Conservation (phyloP, 2,113 vertebrate species). For the Lepus europaeus region DNA sequence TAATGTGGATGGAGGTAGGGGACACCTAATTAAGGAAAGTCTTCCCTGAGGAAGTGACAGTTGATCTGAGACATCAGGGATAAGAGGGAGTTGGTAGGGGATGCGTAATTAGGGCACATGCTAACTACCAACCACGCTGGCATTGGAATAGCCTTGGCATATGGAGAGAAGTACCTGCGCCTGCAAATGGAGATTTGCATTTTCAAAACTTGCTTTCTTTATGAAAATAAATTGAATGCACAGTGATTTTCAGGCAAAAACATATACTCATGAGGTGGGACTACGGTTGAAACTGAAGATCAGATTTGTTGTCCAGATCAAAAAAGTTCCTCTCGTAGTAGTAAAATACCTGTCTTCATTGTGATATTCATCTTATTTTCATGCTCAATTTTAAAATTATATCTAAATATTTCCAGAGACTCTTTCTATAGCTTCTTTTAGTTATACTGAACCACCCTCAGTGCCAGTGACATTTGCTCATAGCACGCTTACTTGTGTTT, state of each 20-base stretch:
- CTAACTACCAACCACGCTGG: conserved; percentile 41
- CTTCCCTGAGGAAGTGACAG: conserved; percentile 69
- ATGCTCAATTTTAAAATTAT: conserved; percentile 37
- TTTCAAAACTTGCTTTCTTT: conserved; percentile 57
- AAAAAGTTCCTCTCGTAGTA: background rate
- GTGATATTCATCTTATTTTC: conserved; percentile 2
- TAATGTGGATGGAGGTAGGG: background rate
- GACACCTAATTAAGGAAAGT: conserved; percentile 71
- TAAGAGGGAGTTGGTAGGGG: background rate
- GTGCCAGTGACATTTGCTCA: background rate
- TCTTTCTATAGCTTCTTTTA: background rate
- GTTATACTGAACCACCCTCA: background rate
- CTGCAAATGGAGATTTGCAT: background rate
- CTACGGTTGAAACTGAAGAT: background rate
- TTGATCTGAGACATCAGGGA: conserved; percentile 58
- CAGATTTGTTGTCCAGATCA: conserved; percentile 27
- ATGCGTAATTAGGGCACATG: conserved; percentile 46
- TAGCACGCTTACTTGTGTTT: background rate
- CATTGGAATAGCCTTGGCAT: conserved; percentile 12
- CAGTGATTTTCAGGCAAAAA: conserved; percentile 45
- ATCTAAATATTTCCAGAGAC: background rate
- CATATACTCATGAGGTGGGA: background rate
- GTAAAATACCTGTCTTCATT: background rate
- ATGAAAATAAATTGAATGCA: conserved; percentile 43
- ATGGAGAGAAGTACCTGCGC: conserved; percentile 24